Evolutionary conservation across 2,888 invertebrate genomes (phyloP).

Genomic region (Cheiracanthium punctorium): DNA sequence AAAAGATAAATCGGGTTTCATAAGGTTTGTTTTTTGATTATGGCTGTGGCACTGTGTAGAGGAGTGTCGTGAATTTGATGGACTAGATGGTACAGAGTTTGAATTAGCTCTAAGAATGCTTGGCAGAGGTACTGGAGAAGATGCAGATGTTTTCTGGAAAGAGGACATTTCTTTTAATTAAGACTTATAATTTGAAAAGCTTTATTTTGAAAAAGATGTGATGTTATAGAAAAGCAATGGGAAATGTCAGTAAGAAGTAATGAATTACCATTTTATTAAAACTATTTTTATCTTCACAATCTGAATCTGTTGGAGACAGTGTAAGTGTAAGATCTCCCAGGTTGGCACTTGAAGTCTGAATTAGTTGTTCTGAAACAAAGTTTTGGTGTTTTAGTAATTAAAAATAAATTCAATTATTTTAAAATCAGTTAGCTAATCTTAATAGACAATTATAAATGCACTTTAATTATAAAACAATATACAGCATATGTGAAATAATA

Average conservation of each 20-base stretch:
- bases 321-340: slow-evolving; percentile 38
- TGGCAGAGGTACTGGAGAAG: slow-evolving; percentile 47
- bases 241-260: not conserved
- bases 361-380: slow-evolving; percentile 40
- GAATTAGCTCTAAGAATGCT: slow-evolving; percentile 41
- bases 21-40: not conserved
- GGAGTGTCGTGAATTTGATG: slow-evolving; percentile 48
- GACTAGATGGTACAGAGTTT: slow-evolving; percentile 69
- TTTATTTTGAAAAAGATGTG: no score
- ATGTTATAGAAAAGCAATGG: no score
- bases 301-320: slow-evolving; percentile 42
- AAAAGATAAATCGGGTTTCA: slow-evolving; percentile 14
- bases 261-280: slow-evolving; percentile 52
- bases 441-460: no score
- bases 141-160: slow-evolving; percentile 50
- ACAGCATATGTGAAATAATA: no score
- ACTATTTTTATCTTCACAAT: slow-evolving; percentile 59
- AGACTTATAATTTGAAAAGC: no score
- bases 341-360: slow-evolving; percentile 42
- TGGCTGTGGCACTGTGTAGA: slow-evolving; percentile 4
- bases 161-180: not conserved
- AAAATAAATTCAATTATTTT: no score
- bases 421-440: no score
- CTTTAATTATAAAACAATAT: no score
- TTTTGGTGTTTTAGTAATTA: no score